These are phyloP conservation scores for Halocynthia roretzi DNA, from an alignment of 23 tunicate genomes.

Conservation along the genomic window DNA sequence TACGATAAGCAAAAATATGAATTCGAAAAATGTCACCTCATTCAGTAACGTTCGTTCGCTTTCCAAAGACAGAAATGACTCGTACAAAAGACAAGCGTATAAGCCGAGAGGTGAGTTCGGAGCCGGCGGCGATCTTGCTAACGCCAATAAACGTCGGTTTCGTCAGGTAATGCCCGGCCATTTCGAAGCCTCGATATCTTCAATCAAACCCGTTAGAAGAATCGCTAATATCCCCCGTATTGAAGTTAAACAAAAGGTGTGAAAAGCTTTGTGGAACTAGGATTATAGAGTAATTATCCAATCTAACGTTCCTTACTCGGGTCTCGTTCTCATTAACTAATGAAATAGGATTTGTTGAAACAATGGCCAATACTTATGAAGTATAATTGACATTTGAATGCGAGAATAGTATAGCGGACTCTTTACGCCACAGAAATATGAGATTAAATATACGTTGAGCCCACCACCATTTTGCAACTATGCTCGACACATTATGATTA, in stretches of 20 bases:
- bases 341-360: too few species aligned
- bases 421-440: too few species aligned
- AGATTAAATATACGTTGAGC: too few species aligned
- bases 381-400: too few species aligned
- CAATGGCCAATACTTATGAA: too few species aligned
- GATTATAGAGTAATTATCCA: too few species aligned
- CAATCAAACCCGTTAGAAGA: conserved; percentile 63
- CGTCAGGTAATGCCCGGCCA: conserved; percentile 35
- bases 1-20: background rate
- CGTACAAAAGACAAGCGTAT: conserved; percentile 5
- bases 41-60: conserved; percentile 1
- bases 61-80: conserved; percentile 3
- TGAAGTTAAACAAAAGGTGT: conserved; percentile 26
- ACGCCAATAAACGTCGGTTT: conserved; percentile 35
- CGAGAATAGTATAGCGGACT: too few species aligned
- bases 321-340: too few species aligned
- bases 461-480: too few species aligned
- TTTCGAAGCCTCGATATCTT: conserved; percentile 81
- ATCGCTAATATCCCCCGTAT: conserved; percentile 31
- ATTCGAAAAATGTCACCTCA: conserved; percentile 4
- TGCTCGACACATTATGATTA: too few species aligned
- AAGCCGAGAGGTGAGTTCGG: background rate
- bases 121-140: conserved; percentile 46
- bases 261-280: background rate
- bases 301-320: too few species aligned